These are phyloP conservation scores for Amphiprion clarkii DNA, from an alignment of 2,797 vertebrate genomes.

Conservation along the genomic window DNA sequence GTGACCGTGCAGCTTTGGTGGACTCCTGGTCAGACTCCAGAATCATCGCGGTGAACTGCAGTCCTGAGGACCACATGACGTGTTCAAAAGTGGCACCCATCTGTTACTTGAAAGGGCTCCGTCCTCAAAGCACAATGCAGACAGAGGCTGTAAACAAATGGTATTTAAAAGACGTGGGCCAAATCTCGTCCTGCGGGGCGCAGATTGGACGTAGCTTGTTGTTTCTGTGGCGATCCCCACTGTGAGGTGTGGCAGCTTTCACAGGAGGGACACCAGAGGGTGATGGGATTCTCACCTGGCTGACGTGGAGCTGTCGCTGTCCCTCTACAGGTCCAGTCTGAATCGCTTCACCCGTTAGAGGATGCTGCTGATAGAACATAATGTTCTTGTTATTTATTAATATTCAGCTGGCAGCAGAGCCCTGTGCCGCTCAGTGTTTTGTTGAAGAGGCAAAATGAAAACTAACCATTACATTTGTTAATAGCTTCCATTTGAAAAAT, in stretches of 20 bases:
- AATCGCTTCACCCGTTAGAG: background rate
- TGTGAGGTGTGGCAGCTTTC: slow-evolving; percentile 63
- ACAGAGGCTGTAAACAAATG: slow-evolving; percentile 79
- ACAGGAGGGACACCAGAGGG: slow-evolving; percentile 57
- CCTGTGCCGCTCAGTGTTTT: slow-evolving; percentile 4
- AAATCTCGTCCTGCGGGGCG: slow-evolving; percentile 39
- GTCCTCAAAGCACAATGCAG: slow-evolving; percentile 73
- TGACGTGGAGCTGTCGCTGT: slow-evolving; percentile 22
- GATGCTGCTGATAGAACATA: slow-evolving; percentile 10
- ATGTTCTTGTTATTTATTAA: slow-evolving; percentile 57
- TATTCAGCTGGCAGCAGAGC: slow-evolving; percentile 38
- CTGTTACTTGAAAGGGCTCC: slow-evolving; percentile 83
- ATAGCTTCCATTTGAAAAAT: slow-evolving; percentile 60
- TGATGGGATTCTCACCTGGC: slow-evolving; percentile 65
- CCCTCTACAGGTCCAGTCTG: slow-evolving; percentile 7
- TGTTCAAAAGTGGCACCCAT: slow-evolving; percentile 83
- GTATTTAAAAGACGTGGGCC: slow-evolving; percentile 70
- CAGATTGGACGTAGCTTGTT: slow-evolving; percentile 71
- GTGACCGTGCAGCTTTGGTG: slow-evolving; percentile 11
- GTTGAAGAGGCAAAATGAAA: slow-evolving; percentile 33
- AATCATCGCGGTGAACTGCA: slow-evolving; percentile 16
- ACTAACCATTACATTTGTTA: slow-evolving; percentile 36
- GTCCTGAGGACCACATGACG: slow-evolving; percentile 68
- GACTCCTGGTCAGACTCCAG: slow-evolving; percentile 17
- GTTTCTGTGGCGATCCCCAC: slow-evolving; percentile 69